Evolutionary conservation across 92 coral and sea anemone species (phyloP), one percentile per base, ranked within the genome.

Genomic region (Actinernus sp.): DNA sequence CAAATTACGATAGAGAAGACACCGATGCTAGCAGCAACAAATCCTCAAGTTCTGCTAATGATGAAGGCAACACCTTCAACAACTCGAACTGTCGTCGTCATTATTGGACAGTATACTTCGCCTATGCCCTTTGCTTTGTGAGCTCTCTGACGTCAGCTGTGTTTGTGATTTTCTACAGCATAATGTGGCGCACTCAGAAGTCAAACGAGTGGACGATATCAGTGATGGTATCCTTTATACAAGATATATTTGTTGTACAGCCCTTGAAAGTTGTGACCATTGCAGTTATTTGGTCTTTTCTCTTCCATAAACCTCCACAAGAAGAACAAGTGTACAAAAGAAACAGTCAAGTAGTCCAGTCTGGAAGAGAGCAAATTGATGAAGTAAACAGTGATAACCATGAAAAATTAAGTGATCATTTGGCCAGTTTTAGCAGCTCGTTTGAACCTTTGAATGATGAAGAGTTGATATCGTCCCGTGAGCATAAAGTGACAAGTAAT

Each of bases 101-200:
- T 1, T 78, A 64, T 17, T 84, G 74, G 67, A 75, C 70, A 36
- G 52, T 76, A 7, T 63, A 80, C 37, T 21, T 85, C 11, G 92
- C 83, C 0, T 90, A 91, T 82, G 8, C 55, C 26, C 34, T 90
- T 22, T 79, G 97, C 29, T 14, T 74, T 21, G 34, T 82, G 12
- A 74, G 78, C 47, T 59, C 80, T 19, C 36, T 66, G n/a, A 39
- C 86, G 7, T 82, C 97, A 2, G 92, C 83, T n/a, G 21, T 54
- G 4, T 78, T 85, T 26, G 80, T 68, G 7, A 61, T 45, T 26
- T 79, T 84, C 36, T 89, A 89, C 71, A 79, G 88, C 49, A 80
- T 89, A 78, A 79, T 79, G 63, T 89, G 96, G 96, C 91, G 96
- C 10, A 85, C 83, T 36, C 91, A 89, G 7, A 80, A 79, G 55